Percentiles rank a stretch among this genome's conserved stretches.
Conservation (phyloP, 2,888 invertebrate species). For the Sarcophaga rosellei region DNA sequence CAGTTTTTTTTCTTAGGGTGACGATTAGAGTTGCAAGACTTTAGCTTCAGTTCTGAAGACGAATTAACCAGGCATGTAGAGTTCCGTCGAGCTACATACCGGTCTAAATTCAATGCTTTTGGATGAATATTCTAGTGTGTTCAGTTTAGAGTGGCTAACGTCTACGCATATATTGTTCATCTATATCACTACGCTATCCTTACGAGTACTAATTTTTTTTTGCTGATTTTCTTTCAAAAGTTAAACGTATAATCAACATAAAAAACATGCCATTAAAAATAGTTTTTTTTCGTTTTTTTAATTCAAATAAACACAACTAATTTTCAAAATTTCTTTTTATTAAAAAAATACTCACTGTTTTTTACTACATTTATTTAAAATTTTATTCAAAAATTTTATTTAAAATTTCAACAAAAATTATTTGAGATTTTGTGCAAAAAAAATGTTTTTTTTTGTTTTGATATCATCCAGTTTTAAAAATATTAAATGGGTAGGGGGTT, state of each 20-base stretch:
- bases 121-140: no score
- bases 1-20: no score
- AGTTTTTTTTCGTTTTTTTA: slow-evolving; percentile 1
- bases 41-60: no score
- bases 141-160: no score
- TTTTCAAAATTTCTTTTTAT: slow-evolving; percentile 44
- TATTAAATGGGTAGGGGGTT: slow-evolving; percentile 52
- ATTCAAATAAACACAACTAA: slow-evolving; percentile 51
- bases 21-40: no score
- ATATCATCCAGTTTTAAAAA: slow-evolving; percentile 63
- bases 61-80: no score
- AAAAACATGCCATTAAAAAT: slow-evolving; percentile 69
- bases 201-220: not conserved
- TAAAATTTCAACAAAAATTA: slow-evolving; percentile 53
- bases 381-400: slow-evolving; percentile 49
- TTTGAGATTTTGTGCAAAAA: slow-evolving; percentile 53
- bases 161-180: no score
- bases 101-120: no score
- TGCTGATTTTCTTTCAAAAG: not conserved
- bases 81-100: no score
- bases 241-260: slow-evolving; percentile 31
- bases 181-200: no score
- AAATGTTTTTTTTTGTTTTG: slow-evolving; percentile 15
- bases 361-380: slow-evolving; percentile 77
- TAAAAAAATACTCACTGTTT: slow-evolving; percentile 80